Evolutionary conservation across 2,113 vertebrate species (phyloP), one percentile per base, ranked within the genome.

Genomic region (Lycocorax pyrrhopterus): DNA sequence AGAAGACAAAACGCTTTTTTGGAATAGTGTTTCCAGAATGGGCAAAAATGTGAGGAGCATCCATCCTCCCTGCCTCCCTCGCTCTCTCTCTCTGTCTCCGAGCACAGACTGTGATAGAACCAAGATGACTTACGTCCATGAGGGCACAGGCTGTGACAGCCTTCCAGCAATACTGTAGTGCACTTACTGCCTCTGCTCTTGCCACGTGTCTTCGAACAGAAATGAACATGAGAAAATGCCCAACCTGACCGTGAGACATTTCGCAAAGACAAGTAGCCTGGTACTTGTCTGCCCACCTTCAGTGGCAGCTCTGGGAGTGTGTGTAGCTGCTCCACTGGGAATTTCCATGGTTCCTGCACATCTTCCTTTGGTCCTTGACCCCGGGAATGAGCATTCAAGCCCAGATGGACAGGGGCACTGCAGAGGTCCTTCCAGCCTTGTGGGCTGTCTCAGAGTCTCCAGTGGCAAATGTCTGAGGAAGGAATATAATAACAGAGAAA

Each of bases 321-420:
- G 16, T 35, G 59, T 23, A 33, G 39, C n/a, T 39, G 3, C 3
- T 33, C 35, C 37, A 3, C 6, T 14, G 37, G 27, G 51, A 79
- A 69, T 60, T 85, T 33, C 43, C 35, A 18, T 2, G 10, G 27
- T 18, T 55, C 44, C 33, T 37, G 44, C 27, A 22, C 25, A 21
- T 58, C 67, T 35, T 56, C n/a, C 49, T 53, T 46, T 35, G 30
- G 16, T 63, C 33, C 53, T 62, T n/a, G 49, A 6, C 8, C 73
- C 51, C 37, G 37, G 10, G 30, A 80, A 75, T 5, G 52, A 41
- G 15, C 37, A 37, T 25, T 58, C 30, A 27, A 74, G 27, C 19
- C 41, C 51, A 44, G 41, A 33, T 0, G 0, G 12, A 25, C 0
- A 0, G 18, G 18, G 8, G 21, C 69, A 51, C 39, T 49, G 39